Percentiles rank a stretch among this genome's conserved stretches.
Evolutionary conservation across 2,888 invertebrate genomes (phyloP).

Genomic region (Uloborus plumipes): DNA sequence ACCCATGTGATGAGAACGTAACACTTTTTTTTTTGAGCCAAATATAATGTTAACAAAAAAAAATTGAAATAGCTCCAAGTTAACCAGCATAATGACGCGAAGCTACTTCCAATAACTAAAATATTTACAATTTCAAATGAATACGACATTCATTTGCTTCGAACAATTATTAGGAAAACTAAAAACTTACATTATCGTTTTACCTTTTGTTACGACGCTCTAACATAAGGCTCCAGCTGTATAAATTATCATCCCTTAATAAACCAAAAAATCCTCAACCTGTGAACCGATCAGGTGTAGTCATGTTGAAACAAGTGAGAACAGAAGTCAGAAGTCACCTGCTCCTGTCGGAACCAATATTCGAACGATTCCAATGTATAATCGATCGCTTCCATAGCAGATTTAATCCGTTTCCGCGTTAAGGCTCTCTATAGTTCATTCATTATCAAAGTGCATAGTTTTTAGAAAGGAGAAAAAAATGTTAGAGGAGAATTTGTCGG

Average conservation of each 20-base stretch:
- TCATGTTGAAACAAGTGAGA: not conserved
- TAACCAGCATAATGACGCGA: too few species aligned
- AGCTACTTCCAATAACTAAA: too few species aligned
- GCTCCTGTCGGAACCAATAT: not conserved
- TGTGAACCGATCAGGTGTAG: too few species aligned
- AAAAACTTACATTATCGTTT: not conserved
- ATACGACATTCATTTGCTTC: too few species aligned
- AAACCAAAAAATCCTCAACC: too few species aligned
- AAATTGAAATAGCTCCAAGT: too few species aligned
- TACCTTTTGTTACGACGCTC: conserved; percentile 28
- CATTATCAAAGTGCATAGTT: conserved; percentile 3
- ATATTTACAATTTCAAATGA: too few species aligned
- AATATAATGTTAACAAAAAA: too few species aligned
- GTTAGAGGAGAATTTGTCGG: conserved; percentile 3
- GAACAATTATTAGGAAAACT: too few species aligned
- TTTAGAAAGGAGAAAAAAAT: not conserved
- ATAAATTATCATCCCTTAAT: too few species aligned
- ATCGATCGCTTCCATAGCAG: not conserved
- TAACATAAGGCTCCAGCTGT: conserved; percentile 1
- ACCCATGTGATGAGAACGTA: too few species aligned
- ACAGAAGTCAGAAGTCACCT: not conserved
- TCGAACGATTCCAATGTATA: not conserved
- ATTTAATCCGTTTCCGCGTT: conserved; percentile 43
- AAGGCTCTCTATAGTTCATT: conserved; percentile 1
- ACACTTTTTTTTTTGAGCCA: too few species aligned